These are phyloP conservation scores for Hyperopisus bebe DNA, from an alignment of 2,113 vertebrate species.

Conservation along the genomic window DNA sequence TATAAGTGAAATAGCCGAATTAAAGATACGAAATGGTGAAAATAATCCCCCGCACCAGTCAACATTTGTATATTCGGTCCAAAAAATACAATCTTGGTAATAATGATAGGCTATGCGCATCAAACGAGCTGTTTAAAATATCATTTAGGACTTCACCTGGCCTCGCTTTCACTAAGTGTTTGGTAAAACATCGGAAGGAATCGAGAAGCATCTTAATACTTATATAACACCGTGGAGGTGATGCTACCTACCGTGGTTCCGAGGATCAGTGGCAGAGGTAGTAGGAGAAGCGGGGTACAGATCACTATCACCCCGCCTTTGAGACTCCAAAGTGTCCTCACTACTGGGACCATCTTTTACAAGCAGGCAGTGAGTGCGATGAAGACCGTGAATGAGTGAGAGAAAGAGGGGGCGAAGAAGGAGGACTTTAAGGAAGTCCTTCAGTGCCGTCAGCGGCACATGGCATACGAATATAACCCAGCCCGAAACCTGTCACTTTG, in stretches of 20 bases:
- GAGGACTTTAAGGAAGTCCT: not conserved
- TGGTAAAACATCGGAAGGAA: not conserved
- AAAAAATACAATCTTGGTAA: not conserved
- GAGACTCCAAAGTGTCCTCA: slow-evolving; percentile 49
- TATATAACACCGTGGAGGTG: not conserved
- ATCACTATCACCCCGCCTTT: slow-evolving; percentile 57
- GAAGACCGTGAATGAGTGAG: not conserved
- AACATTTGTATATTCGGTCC: not conserved
- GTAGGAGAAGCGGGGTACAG: slow-evolving; percentile 67
- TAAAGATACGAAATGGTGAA: not conserved
- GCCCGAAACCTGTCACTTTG: not conserved
- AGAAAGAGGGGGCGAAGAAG: not conserved
- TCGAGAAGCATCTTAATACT: not conserved
- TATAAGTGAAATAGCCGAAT: not conserved
- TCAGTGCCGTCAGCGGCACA: not conserved
- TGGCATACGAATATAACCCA: not conserved
- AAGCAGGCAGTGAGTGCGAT: not conserved
- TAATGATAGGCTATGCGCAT: not conserved
- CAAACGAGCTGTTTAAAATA: not conserved
- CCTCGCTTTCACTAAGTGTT: not conserved
- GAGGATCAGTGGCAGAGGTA: slow-evolving; percentile 69
- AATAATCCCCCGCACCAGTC: not conserved
- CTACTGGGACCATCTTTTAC: slow-evolving; percentile 38
- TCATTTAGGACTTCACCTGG: not conserved
- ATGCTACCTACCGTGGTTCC: slow-evolving; percentile 61